phyloP scores from a whole-genome alignment of 2,888 invertebrate genomes.

The Athalia rosae region DNA sequence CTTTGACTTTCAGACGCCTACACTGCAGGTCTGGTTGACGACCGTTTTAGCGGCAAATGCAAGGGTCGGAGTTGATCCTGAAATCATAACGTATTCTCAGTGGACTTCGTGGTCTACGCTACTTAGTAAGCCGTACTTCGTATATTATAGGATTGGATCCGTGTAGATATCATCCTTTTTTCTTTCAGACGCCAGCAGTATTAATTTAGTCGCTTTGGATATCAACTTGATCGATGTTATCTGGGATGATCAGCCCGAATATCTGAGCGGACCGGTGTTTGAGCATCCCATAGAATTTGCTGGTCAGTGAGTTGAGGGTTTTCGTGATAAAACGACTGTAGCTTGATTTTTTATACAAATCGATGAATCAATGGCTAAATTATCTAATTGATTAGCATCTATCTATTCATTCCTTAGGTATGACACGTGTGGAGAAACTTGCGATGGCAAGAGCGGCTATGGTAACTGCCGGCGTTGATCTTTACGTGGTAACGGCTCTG shows the following conservation, averaged over 20 bases:
- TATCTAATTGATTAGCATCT: no score
- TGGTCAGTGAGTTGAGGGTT: constrained; percentile 51
- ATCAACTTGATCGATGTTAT: constrained; percentile 70
- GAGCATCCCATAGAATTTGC: constrained; percentile 66
- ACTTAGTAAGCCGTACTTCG: constrained; percentile 45
- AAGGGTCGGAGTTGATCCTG: constrained; percentile 60
- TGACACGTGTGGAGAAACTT: constrained; percentile 56
- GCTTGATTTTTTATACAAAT: no score
- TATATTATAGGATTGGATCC: background rate
- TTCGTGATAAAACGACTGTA: background rate
- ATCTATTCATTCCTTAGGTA: constrained; percentile 49
- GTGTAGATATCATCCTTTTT: background rate
- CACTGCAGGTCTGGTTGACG: constrained; percentile 57
- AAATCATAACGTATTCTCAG: constrained; percentile 56
- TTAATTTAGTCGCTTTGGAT: constrained; percentile 54
- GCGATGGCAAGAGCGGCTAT: constrained; percentile 53
- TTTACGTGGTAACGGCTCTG: constrained; percentile 72
- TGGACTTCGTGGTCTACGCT: constrained; percentile 55
- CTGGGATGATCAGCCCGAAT: constrained; percentile 70
- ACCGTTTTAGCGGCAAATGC: constrained; percentile 54
- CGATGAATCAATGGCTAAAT: no score
- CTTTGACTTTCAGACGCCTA: constrained; percentile 52
- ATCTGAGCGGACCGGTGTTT: constrained; percentile 67
- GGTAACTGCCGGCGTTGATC: constrained; percentile 56
- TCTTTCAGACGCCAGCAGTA: constrained; percentile 53